Evolutionary conservation across 2,888 invertebrate genomes (phyloP).

Genomic region (Rambutsinella grinnellia): DNA sequence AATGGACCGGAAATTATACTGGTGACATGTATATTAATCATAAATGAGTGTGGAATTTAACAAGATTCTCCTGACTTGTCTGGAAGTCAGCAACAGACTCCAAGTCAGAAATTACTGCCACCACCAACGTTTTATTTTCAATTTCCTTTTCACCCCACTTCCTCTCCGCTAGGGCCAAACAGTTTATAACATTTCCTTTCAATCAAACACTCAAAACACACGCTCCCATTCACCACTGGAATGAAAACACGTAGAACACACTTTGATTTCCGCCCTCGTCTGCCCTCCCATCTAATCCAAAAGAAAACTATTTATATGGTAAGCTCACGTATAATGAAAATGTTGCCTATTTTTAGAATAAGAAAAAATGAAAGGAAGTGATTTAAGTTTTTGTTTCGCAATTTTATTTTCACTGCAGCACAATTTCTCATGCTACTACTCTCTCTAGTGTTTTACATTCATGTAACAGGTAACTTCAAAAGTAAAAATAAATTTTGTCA

Average conservation of each 20-base stretch:
- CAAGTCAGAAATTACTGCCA: too few relatives aligned
- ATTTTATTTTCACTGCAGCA: too few relatives aligned
- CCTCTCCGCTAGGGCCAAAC: background rate
- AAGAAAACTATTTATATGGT: background rate
- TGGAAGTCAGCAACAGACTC: background rate
- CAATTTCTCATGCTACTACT: too few relatives aligned
- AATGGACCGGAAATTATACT: constrained; percentile 54
- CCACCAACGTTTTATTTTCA: constrained; percentile 31
- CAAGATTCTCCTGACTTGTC: background rate
- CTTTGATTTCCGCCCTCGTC: background rate
- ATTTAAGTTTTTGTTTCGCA: too few relatives aligned
- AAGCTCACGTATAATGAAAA: too few relatives aligned
- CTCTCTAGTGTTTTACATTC: too few relatives aligned
- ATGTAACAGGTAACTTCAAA: too few relatives aligned
- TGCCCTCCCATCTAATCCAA: background rate
- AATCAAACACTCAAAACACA: background rate
- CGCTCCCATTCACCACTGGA: background rate
- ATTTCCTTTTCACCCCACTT: constrained; percentile 31
- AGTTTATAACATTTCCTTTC: too few relatives aligned
- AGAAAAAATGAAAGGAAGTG: too few relatives aligned
- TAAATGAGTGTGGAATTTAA: constrained; percentile 20
- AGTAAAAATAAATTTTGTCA: background rate
- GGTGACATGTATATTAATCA: constrained; percentile 53
- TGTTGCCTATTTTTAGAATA: too few relatives aligned
- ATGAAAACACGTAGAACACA: background rate